Evolutionary conservation across 2,797 vertebrate genomes (phyloP).

Genomic region (Syndactyla subalaris): DNA sequence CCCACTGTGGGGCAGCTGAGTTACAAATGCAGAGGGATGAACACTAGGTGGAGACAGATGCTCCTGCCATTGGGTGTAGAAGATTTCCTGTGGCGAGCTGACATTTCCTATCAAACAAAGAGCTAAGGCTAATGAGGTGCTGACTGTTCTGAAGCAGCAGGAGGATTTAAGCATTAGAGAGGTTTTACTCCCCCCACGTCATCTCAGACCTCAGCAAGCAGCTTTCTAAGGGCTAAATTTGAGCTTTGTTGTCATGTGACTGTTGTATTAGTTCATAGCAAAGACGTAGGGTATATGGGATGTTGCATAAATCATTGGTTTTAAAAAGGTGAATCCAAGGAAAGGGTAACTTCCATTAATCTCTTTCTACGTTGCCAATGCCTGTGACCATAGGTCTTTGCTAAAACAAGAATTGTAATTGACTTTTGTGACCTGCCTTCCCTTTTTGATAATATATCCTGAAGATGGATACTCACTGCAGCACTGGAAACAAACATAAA

Average conservation of each 20-base stretch:
- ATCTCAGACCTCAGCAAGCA: conserved; percentile 42
- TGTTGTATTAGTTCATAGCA: background rate
- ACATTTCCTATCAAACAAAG: conserved; percentile 27
- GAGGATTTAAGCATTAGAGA: conserved; percentile 40
- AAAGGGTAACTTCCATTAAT: background rate
- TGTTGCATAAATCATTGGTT: background rate
- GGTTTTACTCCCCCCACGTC: conserved; percentile 23
- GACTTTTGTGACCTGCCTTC: background rate
- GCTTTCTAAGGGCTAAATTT: conserved; percentile 50
- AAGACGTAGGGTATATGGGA: background rate
- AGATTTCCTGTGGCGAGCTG: conserved; percentile 17
- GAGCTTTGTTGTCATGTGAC: conserved; percentile 19
- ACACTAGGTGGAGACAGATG: conserved; percentile 74
- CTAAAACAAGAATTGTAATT: background rate
- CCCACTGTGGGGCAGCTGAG: background rate
- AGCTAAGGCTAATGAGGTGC: conserved; percentile 11
- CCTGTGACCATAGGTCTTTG: background rate
- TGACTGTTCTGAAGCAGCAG: conserved; percentile 49
- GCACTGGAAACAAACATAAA: background rate
- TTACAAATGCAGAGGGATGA: background rate
- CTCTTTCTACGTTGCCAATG: background rate
- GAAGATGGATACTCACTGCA: background rate
- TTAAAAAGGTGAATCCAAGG: background rate
- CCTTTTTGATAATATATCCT: background rate
- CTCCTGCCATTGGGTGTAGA: background rate